Evolutionary conservation across 2,797 vertebrate species (phyloP), one percentile per base, ranked within the genome.

Genomic region (Myotis daubentonii): DNA sequence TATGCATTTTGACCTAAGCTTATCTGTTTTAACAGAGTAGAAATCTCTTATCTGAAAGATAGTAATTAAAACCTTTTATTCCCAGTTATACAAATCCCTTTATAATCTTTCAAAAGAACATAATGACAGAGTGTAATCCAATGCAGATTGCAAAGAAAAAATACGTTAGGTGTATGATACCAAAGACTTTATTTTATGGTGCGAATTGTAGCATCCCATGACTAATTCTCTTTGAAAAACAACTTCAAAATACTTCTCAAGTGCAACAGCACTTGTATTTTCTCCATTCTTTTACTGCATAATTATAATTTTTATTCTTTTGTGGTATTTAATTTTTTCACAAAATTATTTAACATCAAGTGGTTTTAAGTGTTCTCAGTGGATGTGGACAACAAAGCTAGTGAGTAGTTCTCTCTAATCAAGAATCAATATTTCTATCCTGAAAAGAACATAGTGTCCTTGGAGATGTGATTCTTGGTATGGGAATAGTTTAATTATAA

Each of bases 101-200:
- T 70, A 89, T 87, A 97, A 95, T 92, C 94, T 96, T 78, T 95
- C 47, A 76, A 94, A 95, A 97, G 90, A 96, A 96, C 93, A 95
- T 93, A 84, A 89, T 16, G 76, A 70, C 38, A 90, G 5, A 41
- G 70, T 74, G 13, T 95, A 57, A 85, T 97, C 84, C 75, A 33
- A 15, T 5, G 6, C 1, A 17, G 79, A 89, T 75, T 79, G 30
- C 1, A 62, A 91, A 94, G 20, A 71, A 95, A 93, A 95, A 96
- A 41, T 51, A 41, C 91, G 47, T 93, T 87, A 70, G 57, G 41
- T 47, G 11, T 89, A 91, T 79, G 30, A 86, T 53, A 84, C 33
- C 49, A 65, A 70, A 91, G 81, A 12, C 0, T n/a, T 84, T 38
- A 2, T 41, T 80, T 93, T 70, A 44, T 36, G 7, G 9, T 25